phyloP scores from a whole-genome alignment of 2,888 invertebrate species.

The Lottia scabra region DNA sequence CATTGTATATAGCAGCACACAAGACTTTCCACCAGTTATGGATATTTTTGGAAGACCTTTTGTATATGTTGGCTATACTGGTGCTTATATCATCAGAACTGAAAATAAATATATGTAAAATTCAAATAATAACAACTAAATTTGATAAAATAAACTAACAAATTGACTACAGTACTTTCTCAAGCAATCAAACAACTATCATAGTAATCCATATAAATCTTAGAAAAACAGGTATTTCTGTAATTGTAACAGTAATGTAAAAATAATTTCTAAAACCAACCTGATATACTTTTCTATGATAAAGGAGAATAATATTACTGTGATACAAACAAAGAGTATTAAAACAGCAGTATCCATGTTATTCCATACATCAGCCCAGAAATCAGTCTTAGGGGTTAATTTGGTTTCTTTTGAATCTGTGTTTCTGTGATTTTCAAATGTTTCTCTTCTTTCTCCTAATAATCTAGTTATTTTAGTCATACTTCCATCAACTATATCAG shows the following conservation, averaged over 20 bases:
- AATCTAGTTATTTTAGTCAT: not conserved
- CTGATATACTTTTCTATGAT: slow-evolving; percentile 19
- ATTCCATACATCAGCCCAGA: slow-evolving; percentile 12
- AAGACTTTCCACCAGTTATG: not conserved
- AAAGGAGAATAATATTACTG: slow-evolving; percentile 16
- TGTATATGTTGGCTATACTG: not conserved
- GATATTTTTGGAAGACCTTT: not conserved
- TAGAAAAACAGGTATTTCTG: too few relatives aligned
- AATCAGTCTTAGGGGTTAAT: not conserved
- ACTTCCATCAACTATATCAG: not conserved
- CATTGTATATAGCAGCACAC: not conserved
- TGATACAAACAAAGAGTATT: slow-evolving; percentile 21
- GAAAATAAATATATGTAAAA: not conserved
- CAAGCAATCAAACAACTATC: too few relatives aligned
- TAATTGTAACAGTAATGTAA: too few relatives aligned
- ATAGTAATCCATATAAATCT: too few relatives aligned
- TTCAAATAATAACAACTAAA: not conserved
- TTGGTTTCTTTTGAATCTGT: not conserved
- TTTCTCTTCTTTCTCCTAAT: not conserved
- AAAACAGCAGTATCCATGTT: slow-evolving; percentile 15
- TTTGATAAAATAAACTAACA: too few relatives aligned
- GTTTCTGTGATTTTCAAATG: not conserved
- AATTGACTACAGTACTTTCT: too few relatives aligned
- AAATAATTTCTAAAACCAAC: not conserved
- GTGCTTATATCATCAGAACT: slow-evolving; percentile 9